These are phyloP conservation scores for Upupa epops DNA, from an alignment of 2,113 vertebrate genomes.

Conservation along the genomic window DNA sequence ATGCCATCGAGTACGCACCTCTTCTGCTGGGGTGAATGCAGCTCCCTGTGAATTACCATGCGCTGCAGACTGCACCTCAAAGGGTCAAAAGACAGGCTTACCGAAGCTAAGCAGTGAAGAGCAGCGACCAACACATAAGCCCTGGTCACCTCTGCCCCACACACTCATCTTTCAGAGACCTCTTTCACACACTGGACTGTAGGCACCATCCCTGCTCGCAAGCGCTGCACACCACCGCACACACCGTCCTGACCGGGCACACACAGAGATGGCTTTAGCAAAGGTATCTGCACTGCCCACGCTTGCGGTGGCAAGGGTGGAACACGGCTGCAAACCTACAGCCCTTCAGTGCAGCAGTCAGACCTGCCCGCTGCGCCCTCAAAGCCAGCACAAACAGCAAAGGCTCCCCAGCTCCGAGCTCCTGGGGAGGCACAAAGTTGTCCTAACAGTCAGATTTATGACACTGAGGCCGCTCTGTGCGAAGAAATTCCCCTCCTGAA, in stretches of 20 bases:
- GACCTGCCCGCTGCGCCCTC: background rate
- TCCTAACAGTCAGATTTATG: background rate
- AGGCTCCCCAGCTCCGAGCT: background rate
- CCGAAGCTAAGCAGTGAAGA: background rate
- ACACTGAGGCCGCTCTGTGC: background rate
- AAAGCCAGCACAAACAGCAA: background rate
- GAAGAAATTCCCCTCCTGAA: background rate
- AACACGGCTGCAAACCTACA: background rate
- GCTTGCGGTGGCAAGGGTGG: background rate
- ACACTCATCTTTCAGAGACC: background rate
- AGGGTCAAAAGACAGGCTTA: background rate
- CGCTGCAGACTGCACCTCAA: background rate
- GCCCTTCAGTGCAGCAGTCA: background rate
- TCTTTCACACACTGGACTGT: background rate
- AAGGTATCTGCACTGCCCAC: background rate
- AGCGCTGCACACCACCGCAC: background rate
- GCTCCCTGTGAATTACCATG: background rate
- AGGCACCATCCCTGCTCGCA: background rate
- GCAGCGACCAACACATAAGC: accelerated
- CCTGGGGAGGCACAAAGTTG: background rate
- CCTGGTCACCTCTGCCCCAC: background rate
- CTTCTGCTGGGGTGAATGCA: background rate
- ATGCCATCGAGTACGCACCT: background rate
- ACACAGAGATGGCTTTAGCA: background rate
- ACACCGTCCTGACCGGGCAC: slow-evolving; percentile 9